Conservation (phyloP, 2,888 invertebrate genomes). For the Ephialtes manifestator region DNA sequence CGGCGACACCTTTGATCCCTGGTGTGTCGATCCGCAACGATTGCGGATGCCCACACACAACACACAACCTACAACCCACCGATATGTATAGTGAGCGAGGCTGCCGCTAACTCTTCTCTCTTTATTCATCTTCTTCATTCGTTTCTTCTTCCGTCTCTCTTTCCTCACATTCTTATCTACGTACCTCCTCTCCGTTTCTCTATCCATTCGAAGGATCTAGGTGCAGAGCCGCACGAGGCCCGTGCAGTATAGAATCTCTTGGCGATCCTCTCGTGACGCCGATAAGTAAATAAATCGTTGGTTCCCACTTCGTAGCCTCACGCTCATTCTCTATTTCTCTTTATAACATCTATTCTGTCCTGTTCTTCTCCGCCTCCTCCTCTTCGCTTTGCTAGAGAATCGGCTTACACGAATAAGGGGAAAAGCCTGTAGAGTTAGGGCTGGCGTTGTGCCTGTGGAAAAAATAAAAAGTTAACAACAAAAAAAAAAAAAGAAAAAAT, state of each 20-base stretch:
- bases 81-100: background rate
- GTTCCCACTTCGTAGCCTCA: conserved; percentile 16
- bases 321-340: conserved; percentile 9
- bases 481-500: conserved; percentile 11
- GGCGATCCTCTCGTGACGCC: conserved; percentile 60
- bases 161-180: conserved; percentile 35
- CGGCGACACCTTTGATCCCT: conserved; percentile 68
- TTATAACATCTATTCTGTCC: background rate
- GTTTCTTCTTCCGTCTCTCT: background rate
- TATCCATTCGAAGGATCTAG: conserved; percentile 30
- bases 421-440: conserved; percentile 27
- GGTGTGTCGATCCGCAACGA: conserved; percentile 66
- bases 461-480: background rate
- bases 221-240: background rate
- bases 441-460: conserved; percentile 41
- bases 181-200: conserved; percentile 47
- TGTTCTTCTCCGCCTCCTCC: conserved; percentile 11
- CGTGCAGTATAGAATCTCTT: conserved; percentile 41
- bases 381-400: conserved; percentile 47
- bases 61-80: conserved; percentile 15
- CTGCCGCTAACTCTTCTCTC: conserved; percentile 6
- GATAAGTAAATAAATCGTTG: conserved; percentile 67
- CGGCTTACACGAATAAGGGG: conserved; percentile 61
- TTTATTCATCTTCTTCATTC: background rate
- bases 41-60: conserved; percentile 56